A percentile compares a stretch with the other conserved stretches of the same genome.
Conservation (phyloP, 2,797 vertebrate genomes). For the Salarias fasciatus region DNA sequence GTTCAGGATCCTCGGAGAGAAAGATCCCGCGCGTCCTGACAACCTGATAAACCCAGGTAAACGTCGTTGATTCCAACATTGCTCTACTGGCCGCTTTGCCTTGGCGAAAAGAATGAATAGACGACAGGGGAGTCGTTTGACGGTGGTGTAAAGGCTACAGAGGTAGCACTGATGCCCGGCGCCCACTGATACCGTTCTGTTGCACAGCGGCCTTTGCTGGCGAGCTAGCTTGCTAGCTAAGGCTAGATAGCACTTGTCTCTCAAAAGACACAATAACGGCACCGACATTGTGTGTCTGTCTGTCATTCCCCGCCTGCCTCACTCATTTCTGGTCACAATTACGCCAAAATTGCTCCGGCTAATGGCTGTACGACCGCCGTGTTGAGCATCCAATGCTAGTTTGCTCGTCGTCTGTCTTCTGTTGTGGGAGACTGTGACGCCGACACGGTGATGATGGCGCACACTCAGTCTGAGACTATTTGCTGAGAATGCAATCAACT, state of each 20-base stretch:
- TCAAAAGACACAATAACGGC: constrained; percentile 76
- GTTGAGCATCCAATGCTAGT: constrained; percentile 61
- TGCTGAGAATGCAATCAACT: constrained; percentile 48
- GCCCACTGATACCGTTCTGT: constrained; percentile 68
- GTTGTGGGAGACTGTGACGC: constrained; percentile 77
- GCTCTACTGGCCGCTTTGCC: constrained; percentile 56
- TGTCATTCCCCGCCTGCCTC: constrained; percentile 40
- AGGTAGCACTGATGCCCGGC: constrained; percentile 65
- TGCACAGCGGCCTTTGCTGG: constrained; percentile 75
- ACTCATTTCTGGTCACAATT: constrained; percentile 25
- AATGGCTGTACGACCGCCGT: constrained; percentile 32
- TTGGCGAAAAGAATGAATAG: constrained; percentile 28
- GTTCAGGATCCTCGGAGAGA: constrained; percentile 88
- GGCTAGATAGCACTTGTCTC: constrained; percentile 75
- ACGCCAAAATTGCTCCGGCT: constrained; percentile 12
- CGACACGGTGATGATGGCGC: constrained; percentile 81
- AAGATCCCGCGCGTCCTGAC: constrained; percentile 86
- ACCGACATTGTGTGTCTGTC: constrained; percentile 41
- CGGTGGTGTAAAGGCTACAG: constrained; percentile 31
- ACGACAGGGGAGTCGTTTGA: constrained; percentile 36
- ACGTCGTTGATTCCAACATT: constrained; percentile 69
- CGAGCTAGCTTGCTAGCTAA: constrained; percentile 73
- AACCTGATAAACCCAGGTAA: constrained; percentile 86
- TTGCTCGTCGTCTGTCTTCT: constrained; percentile 75
- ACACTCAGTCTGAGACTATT: constrained; percentile 72